Conservation (phyloP, 2,888 invertebrate species). For the Lathronympha strigana region DNA sequence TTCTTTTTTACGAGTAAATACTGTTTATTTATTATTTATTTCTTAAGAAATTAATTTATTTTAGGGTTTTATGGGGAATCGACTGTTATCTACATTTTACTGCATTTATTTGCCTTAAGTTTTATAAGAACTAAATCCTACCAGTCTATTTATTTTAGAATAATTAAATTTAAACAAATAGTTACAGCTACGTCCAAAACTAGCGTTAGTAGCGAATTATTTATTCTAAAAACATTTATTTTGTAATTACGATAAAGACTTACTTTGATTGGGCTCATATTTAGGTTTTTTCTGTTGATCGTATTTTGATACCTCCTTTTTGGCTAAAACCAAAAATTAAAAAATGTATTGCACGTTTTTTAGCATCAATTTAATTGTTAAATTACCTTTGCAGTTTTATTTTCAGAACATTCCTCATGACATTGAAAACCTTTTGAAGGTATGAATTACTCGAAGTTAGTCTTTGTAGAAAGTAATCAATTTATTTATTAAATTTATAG, state of each 20-base stretch:
- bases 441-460: constrained; percentile 53
- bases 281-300: background rate
- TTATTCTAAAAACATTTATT: constrained; percentile 45
- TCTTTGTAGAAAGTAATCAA: constrained; percentile 19
- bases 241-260: constrained; percentile 37
- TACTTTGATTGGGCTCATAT: constrained; percentile 54
- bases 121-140: constrained; percentile 14
- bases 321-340: no score
- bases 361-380: no score
- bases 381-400: no score
- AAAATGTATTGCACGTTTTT: no score
- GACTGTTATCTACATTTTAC: constrained; percentile 19
- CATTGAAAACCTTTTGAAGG: background rate
- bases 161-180: constrained; percentile 18
- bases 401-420: no score
- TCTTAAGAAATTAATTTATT: constrained; percentile 9
- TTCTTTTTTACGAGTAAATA: background rate
- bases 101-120: constrained; percentile 30
- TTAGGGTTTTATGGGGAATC: constrained; percentile 9
- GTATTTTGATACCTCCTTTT: no score
- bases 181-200: constrained; percentile 67
- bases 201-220: constrained; percentile 49
- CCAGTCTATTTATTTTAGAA: constrained; percentile 10
- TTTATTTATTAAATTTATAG: constrained; percentile 45
- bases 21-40: constrained; percentile 2